Evolutionary conservation across 1,140 invertebrate species (phyloP).

Genomic region (Drosophila pseudoobscura): DNA sequence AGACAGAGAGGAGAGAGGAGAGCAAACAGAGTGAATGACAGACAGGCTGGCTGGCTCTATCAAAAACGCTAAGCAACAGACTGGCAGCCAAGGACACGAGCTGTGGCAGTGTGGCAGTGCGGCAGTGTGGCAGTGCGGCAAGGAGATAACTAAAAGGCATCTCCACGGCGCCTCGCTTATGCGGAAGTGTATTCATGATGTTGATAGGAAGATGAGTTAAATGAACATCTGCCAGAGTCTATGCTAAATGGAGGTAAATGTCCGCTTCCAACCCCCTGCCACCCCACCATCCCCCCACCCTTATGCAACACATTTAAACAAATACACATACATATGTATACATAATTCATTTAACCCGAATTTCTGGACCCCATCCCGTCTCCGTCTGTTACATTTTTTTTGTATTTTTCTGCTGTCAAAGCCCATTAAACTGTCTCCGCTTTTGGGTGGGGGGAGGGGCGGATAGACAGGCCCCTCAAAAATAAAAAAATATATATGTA

Average conservation of each 20-base stretch:
- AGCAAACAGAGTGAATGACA: conserved; percentile 34
- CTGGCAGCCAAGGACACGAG: conserved; percentile 44
- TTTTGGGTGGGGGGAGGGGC: conserved; percentile 14
- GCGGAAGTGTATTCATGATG: conserved; percentile 30
- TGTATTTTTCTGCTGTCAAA: conserved; percentile 56
- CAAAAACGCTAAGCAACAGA: conserved; percentile 59
- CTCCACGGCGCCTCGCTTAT: conserved; percentile 19
- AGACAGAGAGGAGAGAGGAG: neutral
- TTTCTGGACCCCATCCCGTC: conserved; percentile 1
- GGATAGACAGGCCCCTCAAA: conserved; percentile 19
- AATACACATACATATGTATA: conserved; percentile 34
- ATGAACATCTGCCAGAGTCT: conserved; percentile 8
- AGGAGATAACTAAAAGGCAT: too few relatives aligned
- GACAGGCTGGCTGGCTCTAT: conserved; percentile 52
- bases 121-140: too few relatives aligned
- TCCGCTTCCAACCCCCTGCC: neutral
- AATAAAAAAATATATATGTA: conserved; percentile 2
- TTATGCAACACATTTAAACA: conserved; percentile 19
- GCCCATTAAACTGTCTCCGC: conserved; percentile 60
- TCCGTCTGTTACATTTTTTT: conserved; percentile 51
- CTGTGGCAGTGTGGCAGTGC: too few relatives aligned
- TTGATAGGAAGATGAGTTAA: neutral
- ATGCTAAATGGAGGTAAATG: conserved; percentile 15
- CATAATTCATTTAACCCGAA: conserved; percentile 20
- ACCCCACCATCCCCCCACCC: conserved; percentile 15